Percentiles rank a stretch among this genome's conserved stretches.
These are phyloP conservation scores for Ailurus styani DNA, from an alignment of 2,113 vertebrate genomes.

Conservation along the genomic window DNA sequence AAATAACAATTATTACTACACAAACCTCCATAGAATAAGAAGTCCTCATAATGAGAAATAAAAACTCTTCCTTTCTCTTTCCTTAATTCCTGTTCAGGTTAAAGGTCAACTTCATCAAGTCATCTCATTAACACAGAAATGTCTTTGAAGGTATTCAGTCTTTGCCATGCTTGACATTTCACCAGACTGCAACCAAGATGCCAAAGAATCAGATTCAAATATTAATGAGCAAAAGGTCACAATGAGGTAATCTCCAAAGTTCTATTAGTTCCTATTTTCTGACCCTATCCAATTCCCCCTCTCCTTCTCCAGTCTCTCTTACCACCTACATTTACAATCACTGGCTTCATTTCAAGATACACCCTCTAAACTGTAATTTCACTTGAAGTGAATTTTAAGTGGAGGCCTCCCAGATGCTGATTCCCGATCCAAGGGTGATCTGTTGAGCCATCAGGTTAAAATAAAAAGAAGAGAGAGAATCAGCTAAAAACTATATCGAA, in stretches of 20 bases:
- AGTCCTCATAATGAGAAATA: constrained; percentile 41
- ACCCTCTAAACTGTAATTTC: constrained; percentile 46
- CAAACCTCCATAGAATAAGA: neutral
- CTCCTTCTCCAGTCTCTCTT: neutral
- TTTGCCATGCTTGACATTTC: constrained; percentile 37
- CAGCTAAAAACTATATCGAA: neutral
- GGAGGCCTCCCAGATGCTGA: neutral
- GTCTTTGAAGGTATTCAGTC: constrained; percentile 33
- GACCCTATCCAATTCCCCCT: constrained; percentile 37
- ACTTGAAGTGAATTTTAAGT: constrained; percentile 57
- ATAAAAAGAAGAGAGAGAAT: constrained; percentile 29
- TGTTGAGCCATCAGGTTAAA: neutral
- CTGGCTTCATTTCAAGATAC: constrained; percentile 53
- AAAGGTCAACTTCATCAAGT: constrained; percentile 49
- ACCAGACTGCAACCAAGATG: constrained; percentile 45
- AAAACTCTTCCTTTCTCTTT: constrained; percentile 49
- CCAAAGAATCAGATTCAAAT: constrained; percentile 58
- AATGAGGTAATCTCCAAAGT: constrained; percentile 49
- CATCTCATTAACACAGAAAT: constrained; percentile 56
- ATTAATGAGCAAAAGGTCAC: constrained; percentile 64
- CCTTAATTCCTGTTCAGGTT: constrained; percentile 23
- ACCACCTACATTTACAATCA: constrained; percentile 46
- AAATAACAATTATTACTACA: constrained; percentile 3
- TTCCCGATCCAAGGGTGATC: neutral
- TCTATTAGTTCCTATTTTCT: constrained; percentile 42